Evolutionary conservation across 2,113 vertebrate species (phyloP), one percentile per base, ranked within the genome.

Genomic region (Corydoras maculifer): DNA sequence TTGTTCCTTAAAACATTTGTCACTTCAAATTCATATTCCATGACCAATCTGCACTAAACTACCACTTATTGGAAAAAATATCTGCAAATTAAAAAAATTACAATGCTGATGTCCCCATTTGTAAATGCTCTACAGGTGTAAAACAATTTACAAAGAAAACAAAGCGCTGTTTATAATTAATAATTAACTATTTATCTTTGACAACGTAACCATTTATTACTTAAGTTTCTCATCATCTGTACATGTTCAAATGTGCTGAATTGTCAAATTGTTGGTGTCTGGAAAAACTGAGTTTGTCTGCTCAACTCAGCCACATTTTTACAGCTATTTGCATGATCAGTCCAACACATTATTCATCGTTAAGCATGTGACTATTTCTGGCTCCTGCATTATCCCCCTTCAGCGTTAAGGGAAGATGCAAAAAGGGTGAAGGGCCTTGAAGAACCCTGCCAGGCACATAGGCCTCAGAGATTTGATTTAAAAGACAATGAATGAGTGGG

Each of bases 401-500:
- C 66, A 54, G 32, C 4, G 51, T 5, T 32, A 43, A 53, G 58
- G 65, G 18, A 58, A 62, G 15, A 70, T 15, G 31, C 9, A 58
- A 32, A 65, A 14, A 25, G 43, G 43, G 57, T 57, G 5, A 49
- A 25, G 57, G 62, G 50, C 65, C 57, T 48, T 61, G 29, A 58
- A 48, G 12, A 66, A 31, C 29, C 43, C 6, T 63, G 30, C 32
- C 60, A 65, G 64, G 12, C 70, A 74, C 50, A 66, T 35, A 13
- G 10, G 29, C 43, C 50, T 48, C 62, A 69, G 65, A 68, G 69
- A n/a, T 58, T 57, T 49, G 71, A 60, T 32, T 65, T 73, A 62
- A 48, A 43, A 54, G 62, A 75, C 65, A 78, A 75, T 66, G 30
- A 68, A 71, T 62, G 70, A 66, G 66, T 70, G 66, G 77, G 77